phyloP scores from a whole-genome alignment of 1,140 invertebrate genomes.

The Rhynchophorus ferrugineus region DNA sequence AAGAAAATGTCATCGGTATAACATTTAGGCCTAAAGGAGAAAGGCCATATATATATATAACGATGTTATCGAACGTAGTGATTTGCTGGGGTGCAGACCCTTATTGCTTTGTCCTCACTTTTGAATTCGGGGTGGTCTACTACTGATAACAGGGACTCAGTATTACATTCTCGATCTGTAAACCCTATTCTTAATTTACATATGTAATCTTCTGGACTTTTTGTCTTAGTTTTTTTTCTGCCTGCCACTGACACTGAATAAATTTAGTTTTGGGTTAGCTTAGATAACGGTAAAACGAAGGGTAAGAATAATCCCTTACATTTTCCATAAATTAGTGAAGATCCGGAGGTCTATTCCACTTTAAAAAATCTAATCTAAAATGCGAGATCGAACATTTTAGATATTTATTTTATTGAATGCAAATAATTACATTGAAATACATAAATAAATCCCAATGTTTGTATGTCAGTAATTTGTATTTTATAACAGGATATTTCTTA shows the following conservation, averaged over 20 bases:
- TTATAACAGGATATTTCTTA: no score
- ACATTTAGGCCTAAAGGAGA: conserved; percentile 6
- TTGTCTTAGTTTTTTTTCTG: conserved; percentile 19
- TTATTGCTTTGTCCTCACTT: conserved; percentile 40
- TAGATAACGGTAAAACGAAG: background rate
- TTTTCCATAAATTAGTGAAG: background rate
- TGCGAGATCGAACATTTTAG: no score
- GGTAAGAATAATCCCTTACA: background rate
- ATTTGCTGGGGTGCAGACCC: conserved; percentile 38
- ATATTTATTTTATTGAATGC: no score
- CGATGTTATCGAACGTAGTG: conserved; percentile 38
- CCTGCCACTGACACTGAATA: conserved; percentile 11
- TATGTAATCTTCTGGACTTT: conserved; percentile 28
- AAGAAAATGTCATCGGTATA: conserved; percentile 5
- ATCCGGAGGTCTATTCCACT: no score
- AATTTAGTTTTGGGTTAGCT: conserved; percentile 7
- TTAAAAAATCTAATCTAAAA: no score
- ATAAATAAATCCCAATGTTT: no score
- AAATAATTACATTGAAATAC: no score
- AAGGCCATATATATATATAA: conserved; percentile 31
- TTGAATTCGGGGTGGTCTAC: conserved; percentile 38
- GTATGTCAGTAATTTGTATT: no score
- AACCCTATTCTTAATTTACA: conserved; percentile 30
- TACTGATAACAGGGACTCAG: conserved; percentile 34
- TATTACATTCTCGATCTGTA: conserved; percentile 32